A percentile compares a stretch with the other conserved stretches of the same genome.
Conservation (phyloP, 2,797 vertebrate species). For the Pygocentrus nattereri region DNA sequence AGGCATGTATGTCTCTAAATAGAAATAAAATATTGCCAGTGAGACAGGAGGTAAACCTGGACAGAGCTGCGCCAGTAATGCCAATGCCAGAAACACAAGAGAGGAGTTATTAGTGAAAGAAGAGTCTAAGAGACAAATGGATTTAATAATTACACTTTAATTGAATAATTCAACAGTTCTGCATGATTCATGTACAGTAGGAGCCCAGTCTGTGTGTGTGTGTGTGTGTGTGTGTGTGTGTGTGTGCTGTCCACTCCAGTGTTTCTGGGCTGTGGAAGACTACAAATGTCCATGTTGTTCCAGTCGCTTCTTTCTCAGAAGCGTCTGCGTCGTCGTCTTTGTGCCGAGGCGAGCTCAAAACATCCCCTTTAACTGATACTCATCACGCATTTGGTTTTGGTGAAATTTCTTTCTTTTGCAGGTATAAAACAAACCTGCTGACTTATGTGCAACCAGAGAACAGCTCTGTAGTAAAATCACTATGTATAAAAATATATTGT, state of each 20-base stretch:
- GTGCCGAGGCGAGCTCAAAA: neutral
- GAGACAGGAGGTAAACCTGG: no score
- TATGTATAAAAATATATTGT: constrained; percentile 19
- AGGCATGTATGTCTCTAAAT: no score
- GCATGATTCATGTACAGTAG: constrained; percentile 43
- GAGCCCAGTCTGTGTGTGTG: constrained; percentile 9
- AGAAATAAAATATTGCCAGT: no score
- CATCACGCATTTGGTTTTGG: no score
- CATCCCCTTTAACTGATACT: neutral
- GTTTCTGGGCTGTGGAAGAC: constrained; percentile 22
- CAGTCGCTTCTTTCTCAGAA: neutral
- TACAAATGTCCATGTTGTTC: neutral
- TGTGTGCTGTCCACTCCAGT: constrained; percentile 12
- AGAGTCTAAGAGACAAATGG: neutral
- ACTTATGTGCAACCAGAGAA: constrained; percentile 6
- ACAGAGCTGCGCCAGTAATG: no score
- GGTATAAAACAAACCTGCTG: neutral
- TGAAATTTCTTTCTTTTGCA: neutral
- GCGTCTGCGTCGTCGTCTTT: neutral
- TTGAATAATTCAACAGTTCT: constrained; percentile 39
- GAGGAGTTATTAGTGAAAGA: neutral
- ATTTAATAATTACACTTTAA: constrained; percentile 35
- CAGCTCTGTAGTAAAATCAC: neutral
- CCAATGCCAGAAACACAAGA: no score
- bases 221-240: constrained; percentile 13